Evolutionary conservation across 2,113 vertebrate species (phyloP).

Genomic region (Platichthys stellatus): DNA sequence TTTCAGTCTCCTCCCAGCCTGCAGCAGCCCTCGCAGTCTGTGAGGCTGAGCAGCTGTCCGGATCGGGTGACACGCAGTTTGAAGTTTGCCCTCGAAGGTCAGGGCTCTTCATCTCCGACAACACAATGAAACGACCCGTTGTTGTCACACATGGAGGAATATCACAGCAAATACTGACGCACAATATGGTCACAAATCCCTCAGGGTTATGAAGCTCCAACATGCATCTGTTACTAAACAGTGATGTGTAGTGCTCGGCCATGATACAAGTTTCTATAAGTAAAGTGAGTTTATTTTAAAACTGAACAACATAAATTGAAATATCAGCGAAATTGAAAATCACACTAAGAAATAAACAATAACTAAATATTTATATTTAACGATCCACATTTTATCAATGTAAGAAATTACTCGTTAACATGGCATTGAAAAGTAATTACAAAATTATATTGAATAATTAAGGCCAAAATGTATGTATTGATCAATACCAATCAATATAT

Average conservation of each 20-base stretch:
- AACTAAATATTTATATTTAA: no score
- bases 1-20: slow-evolving; percentile 7
- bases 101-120: slow-evolving; percentile 70
- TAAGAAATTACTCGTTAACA: no score
- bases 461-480: no score
- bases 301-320: not conserved
- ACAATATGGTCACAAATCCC: slow-evolving; percentile 29
- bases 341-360: no score
- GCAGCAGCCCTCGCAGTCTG: not conserved
- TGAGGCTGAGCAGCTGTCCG: slow-evolving; percentile 12
- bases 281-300: not conserved
- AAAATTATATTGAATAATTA: no score
- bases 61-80: slow-evolving; percentile 26
- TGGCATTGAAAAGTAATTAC: no score
- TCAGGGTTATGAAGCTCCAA: not conserved
- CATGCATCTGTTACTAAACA: slow-evolving; percentile 25
- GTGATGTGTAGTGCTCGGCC: no score
- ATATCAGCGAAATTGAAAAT: not conserved
- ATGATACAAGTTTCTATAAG: not conserved
- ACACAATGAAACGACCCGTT: slow-evolving; percentile 54
- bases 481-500: no score
- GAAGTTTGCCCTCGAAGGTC: slow-evolving; percentile 57
- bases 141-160: slow-evolving; percentile 34
- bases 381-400: no score
- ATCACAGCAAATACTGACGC: slow-evolving; percentile 25